Evolutionary conservation across 2,113 vertebrate genomes (phyloP), one percentile per base, ranked within the genome.

Genomic region (Xenus cinereus): DNA sequence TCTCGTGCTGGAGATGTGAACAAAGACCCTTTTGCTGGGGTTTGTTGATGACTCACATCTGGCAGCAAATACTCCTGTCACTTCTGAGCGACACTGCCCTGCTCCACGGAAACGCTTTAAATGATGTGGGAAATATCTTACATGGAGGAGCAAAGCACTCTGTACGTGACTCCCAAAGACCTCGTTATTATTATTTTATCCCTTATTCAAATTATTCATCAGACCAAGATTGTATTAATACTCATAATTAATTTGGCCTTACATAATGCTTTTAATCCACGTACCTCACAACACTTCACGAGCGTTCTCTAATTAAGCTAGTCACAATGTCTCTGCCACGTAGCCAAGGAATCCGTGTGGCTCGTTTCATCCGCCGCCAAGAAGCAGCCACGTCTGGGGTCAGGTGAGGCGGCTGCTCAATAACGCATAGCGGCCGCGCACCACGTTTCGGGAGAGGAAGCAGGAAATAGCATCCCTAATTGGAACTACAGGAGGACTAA

Each of bases 221-320:
- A 90, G 69, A 87, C 93, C 66, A 93, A 91, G 84, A 69, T 57
- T 45, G 22, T 87, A 72, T 90, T 96, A 89, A 93, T 93, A 76
- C 59, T 96, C 60, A 43, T 96, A 76, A 96, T 90, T 90, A 93
- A 77, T 92, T 84, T 95, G 79, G 43, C 46, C 43, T 90, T 90
- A 60, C 33, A 57, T 89, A 91, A 77, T 85, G 37, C 63, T 84
- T 89, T 83, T 82, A 95, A 89, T 87, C 43, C 80, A 94, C 80
- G 66, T 82, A 80, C 68, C 87, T 94, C 89, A 64, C 43, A 68
- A 51, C 43, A 30, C 46, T 95, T 94, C 69, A 87, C 50, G 50
- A 91, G 51, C 37, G 75, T 87, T 90, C 81, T 37, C 75, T 92
- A 95, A 90, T 97, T 95, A 95, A 93, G 27, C 73, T 57, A 66